A percentile compares a stretch with the other conserved stretches of the same genome.
Evolutionary conservation across 1,140 invertebrate species (phyloP).

Genomic region (Brachionus asplanchnoidis): DNA sequence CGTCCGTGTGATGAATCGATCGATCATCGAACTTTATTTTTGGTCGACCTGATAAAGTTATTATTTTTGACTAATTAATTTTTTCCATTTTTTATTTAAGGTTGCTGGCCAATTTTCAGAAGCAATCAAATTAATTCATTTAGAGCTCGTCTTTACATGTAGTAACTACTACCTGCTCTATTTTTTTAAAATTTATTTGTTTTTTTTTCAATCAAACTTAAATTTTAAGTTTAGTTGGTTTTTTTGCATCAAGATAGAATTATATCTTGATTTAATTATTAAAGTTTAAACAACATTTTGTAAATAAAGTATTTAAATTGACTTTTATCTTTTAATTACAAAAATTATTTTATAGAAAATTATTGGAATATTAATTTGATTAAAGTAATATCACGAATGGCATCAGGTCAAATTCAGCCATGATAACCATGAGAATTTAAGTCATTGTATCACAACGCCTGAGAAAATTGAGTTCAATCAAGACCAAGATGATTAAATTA

Average conservation of each 20-base stretch:
- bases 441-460: no score
- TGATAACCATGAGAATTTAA: no score
- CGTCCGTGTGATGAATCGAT: neutral
- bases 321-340: neutral
- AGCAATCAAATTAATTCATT: neutral
- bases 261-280: neutral
- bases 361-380: no score
- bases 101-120: neutral
- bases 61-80: neutral
- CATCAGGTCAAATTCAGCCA: no score
- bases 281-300: neutral
- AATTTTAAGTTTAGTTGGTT: neutral
- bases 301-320: neutral
- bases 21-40: neutral
- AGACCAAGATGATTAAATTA: no score
- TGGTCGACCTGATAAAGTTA: neutral
- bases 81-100: neutral
- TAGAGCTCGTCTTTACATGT: neutral
- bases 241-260: neutral
- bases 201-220: neutral
- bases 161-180: neutral
- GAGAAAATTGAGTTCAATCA: no score
- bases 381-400: no score
- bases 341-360: no score
- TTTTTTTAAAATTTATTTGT: neutral